A percentile compares a stretch with the other conserved stretches of the same genome.
Conservation (phyloP, 2,888 invertebrate species). For the Andrena haemorrhoa region DNA sequence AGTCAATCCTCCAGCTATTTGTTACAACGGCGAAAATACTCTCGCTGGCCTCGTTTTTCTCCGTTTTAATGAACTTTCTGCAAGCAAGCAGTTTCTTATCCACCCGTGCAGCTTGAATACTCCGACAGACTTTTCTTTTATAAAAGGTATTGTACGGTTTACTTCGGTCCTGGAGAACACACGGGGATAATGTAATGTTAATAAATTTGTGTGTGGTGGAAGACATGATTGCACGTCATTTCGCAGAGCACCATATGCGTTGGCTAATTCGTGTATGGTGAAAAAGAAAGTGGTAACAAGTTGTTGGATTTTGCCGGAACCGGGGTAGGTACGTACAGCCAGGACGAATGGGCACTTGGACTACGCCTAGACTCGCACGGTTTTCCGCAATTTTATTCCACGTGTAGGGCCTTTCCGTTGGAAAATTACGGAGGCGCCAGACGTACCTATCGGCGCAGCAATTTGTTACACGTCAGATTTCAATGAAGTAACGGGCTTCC, state of each 20-base stretch:
- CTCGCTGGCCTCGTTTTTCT: conserved; percentile 5
- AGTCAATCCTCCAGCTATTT: conserved; percentile 48
- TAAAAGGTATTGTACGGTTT: not conserved
- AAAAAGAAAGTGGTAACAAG: not conserved
- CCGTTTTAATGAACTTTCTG: conserved; percentile 37
- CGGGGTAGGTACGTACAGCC: not conserved
- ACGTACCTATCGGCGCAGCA: conserved; percentile 64
- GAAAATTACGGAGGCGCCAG: conserved; percentile 17
- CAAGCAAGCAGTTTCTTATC: conserved; percentile 9
- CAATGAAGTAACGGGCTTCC: conserved; percentile 73
- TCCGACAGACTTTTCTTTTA: too few relatives aligned
- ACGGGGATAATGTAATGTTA: not conserved
- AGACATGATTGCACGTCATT: not conserved
- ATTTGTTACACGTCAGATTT: conserved; percentile 77
- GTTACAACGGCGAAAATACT: conserved; percentile 43
- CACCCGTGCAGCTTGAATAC: not conserved
- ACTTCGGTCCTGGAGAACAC: not conserved
- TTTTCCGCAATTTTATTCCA: not conserved
- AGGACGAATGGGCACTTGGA: not conserved
- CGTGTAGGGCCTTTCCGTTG: not conserved
- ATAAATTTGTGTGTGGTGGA: not conserved
- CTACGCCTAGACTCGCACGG: not conserved
- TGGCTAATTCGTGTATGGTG: not conserved
- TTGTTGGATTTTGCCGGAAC: not conserved
- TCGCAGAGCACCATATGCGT: not conserved